A percentile compares a stretch with the other conserved stretches of the same genome.
These are phyloP conservation scores for Notodonta dromedarius DNA, from an alignment of 2,888 invertebrate genomes.

Conservation along the genomic window DNA sequence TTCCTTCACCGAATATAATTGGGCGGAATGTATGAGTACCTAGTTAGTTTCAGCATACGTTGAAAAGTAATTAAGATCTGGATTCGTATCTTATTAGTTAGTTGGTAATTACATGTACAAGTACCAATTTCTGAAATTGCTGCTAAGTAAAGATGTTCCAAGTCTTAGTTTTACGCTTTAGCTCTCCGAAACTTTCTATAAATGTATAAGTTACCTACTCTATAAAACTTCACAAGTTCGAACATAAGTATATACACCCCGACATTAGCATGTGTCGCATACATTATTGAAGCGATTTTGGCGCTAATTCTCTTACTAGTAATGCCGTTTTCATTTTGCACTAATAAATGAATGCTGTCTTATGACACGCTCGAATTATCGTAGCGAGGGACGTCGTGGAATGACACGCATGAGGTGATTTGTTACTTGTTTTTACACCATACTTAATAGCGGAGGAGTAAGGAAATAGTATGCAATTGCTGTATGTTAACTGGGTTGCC, in stretches of 20 bases:
- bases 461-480: slow-evolving; percentile 62
- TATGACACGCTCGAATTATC: slow-evolving; percentile 62
- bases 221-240: background rate
- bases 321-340: slow-evolving; percentile 51
- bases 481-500: slow-evolving; percentile 35
- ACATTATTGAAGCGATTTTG: slow-evolving; percentile 46
- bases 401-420: slow-evolving; percentile 59
- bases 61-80: no score
- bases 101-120: no score
- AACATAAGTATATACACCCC: slow-evolving; percentile 12
- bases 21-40: no score
- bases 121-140: no score
- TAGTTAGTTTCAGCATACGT: no score
- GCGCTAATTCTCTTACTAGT: slow-evolving; percentile 44
- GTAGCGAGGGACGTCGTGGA: slow-evolving; percentile 45
- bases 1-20: no score
- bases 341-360: slow-evolving; percentile 50
- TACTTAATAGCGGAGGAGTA: slow-evolving; percentile 52
- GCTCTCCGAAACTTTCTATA: background rate
- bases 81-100: no score
- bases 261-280: slow-evolving; percentile 34
- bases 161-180: background rate
- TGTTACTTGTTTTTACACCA: slow-evolving; percentile 60
- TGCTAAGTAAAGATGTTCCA: no score
- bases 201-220: no score